A percentile compares a stretch with the other conserved stretches of the same genome.
phyloP scores from a whole-genome alignment of 2,113 vertebrate species.

The Nycticryphes semicollaris region DNA sequence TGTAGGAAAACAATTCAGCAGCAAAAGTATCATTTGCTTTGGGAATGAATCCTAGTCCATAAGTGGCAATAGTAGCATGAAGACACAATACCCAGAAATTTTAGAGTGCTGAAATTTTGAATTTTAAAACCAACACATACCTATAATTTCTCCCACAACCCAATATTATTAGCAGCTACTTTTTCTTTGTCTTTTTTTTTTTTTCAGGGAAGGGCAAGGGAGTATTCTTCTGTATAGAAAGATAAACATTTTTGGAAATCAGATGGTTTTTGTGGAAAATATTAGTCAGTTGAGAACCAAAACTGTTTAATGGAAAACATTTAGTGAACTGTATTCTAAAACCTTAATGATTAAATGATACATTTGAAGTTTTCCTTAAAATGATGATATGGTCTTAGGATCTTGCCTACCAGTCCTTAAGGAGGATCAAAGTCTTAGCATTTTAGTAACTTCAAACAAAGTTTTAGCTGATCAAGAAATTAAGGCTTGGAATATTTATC shows the following conservation, averaged over 20 bases:
- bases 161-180: neutral
- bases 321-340: neutral
- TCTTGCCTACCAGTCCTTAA: neutral
- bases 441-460: constrained; percentile 44
- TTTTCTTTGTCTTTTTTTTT: neutral
- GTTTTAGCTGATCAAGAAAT: neutral
- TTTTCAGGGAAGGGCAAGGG: neutral
- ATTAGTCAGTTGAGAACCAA: neutral
- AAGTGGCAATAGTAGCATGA: neutral
- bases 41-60: neutral
- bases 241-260: neutral
- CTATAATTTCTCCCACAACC: neutral
- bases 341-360: neutral
- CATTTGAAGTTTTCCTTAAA: constrained; percentile 1
- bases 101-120: neutral
- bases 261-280: neutral
- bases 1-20: neutral
- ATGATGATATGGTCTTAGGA: neutral
- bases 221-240: neutral
- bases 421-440: constrained; percentile 6
- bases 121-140: neutral
- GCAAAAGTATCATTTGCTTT: neutral
- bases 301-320: neutral
- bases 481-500: constrained; percentile 32
- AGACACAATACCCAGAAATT: neutral